Evolutionary conservation across 2,888 invertebrate species (phyloP).

Genomic region (Tenthredo amoena): DNA sequence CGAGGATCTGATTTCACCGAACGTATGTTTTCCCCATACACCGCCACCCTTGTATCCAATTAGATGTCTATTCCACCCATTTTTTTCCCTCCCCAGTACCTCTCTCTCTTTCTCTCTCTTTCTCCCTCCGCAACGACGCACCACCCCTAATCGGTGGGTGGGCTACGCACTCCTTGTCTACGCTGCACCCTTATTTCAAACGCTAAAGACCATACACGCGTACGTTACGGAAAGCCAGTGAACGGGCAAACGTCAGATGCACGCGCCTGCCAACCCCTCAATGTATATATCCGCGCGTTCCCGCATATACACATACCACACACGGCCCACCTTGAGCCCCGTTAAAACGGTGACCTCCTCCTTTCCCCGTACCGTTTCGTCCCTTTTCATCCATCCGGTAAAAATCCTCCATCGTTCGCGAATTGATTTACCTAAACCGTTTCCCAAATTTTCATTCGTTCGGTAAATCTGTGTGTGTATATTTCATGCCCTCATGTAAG

Average conservation of each 20-base stretch:
- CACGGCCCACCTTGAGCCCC: conserved; percentile 50
- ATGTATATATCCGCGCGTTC: conserved; percentile 14
- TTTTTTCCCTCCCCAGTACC: not conserved
- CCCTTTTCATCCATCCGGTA: conserved; percentile 10
- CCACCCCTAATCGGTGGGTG: conserved; percentile 45
- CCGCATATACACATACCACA: conserved; percentile 32
- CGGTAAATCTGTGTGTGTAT: conserved; percentile 57
- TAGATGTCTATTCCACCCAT: conserved; percentile 56
- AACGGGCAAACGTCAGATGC: conserved; percentile 72
- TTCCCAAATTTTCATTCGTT: conserved; percentile 71
- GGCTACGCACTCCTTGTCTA: conserved; percentile 35
- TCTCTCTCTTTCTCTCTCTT: not conserved
- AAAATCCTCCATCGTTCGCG: conserved; percentile 36
- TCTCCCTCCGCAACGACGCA: not conserved
- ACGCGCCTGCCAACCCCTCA: conserved; percentile 63
- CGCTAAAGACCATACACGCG: conserved; percentile 64
- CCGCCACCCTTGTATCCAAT: conserved; percentile 63
- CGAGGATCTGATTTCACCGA: conserved; percentile 58
- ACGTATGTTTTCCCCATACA: conserved; percentile 58
- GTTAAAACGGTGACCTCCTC: conserved; percentile 63
- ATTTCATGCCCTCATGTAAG: not conserved
- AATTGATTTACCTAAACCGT: conserved; percentile 69
- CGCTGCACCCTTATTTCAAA: conserved; percentile 65
- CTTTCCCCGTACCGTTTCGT: conserved; percentile 34
- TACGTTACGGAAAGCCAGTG: conserved; percentile 62